Evolutionary conservation across 2,888 invertebrate genomes (phyloP).

Genomic region (Pyralis farinalis): DNA sequence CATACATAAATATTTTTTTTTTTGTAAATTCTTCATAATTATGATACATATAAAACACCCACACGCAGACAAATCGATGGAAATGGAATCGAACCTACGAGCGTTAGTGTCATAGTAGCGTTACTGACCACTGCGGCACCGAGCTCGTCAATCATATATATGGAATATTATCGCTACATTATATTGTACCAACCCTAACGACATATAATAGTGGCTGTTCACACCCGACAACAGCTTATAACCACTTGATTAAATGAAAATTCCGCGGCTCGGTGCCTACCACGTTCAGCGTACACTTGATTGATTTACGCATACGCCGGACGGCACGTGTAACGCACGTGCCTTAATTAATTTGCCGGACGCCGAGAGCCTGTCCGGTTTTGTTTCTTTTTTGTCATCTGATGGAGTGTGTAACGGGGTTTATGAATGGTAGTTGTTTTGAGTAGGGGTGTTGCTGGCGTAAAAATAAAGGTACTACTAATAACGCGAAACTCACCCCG

Average conservation of each 20-base stretch:
- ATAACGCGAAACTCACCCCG: too few species aligned
- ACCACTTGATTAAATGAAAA: conserved; percentile 24
- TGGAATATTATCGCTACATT: neutral
- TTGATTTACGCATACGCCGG: conserved; percentile 16
- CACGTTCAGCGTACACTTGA: conserved; percentile 13
- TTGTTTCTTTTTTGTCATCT: neutral
- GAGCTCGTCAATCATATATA: too few species aligned
- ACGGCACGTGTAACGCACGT: conserved; percentile 15
- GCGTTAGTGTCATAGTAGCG: too few species aligned
- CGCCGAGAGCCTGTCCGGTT: neutral
- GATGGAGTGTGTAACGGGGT: neutral
- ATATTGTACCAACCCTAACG: neutral
- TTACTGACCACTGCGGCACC: too few species aligned
- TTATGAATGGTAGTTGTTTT: neutral
- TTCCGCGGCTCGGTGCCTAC: conserved; percentile 6
- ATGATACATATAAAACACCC: too few species aligned
- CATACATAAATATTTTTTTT: too few species aligned
- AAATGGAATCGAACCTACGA: too few species aligned
- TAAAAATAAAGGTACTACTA: too few species aligned
- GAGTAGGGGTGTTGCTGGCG: neutral
- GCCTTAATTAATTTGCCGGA: conserved; percentile 15
- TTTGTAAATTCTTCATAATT: too few species aligned
- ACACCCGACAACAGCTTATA: conserved; percentile 11
- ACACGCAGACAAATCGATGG: too few species aligned
- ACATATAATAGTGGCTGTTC: neutral